A percentile compares a stretch with the other conserved stretches of the same genome.
Conservation (phyloP, 2,113 vertebrate genomes). For the Leptosomus discolor region DNA sequence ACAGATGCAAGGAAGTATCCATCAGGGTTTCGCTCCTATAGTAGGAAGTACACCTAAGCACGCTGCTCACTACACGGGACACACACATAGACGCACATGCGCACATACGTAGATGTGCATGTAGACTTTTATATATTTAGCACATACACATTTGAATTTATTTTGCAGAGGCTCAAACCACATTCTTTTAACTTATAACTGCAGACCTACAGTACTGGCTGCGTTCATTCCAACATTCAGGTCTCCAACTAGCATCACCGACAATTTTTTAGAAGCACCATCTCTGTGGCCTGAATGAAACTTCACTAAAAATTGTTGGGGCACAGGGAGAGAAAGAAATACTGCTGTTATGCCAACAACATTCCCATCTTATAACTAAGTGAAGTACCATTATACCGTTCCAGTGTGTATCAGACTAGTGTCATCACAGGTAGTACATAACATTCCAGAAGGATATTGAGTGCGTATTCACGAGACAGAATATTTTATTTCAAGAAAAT, state of each 20-base stretch:
- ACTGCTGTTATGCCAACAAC: not conserved
- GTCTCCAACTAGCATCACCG: not conserved
- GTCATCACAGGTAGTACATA: not conserved
- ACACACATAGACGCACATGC: rapidly evolving
- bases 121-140: not conserved
- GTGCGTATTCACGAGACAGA: not conserved
- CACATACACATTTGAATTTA: not conserved
- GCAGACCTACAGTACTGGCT: not conserved
- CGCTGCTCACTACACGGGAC: not conserved
- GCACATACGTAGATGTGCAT: not conserved
- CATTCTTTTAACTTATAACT: not conserved
- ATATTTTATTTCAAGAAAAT: not conserved
- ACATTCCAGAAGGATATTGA: not conserved
- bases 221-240: not conserved
- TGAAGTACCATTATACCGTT: not conserved
- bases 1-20: not conserved
- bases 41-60: not conserved
- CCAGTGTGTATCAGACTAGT: not conserved
- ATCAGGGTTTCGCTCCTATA: not conserved
- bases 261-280: not conserved
- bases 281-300: not conserved
- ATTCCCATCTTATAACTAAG: not conserved
- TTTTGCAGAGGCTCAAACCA: not conserved
- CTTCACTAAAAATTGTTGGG: not conserved
- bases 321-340: not conserved